Percentiles rank a stretch among this genome's conserved stretches.
These are phyloP conservation scores for Sciurus niger DNA, from an alignment of 2,113 vertebrate genomes.

Conservation along the genomic window DNA sequence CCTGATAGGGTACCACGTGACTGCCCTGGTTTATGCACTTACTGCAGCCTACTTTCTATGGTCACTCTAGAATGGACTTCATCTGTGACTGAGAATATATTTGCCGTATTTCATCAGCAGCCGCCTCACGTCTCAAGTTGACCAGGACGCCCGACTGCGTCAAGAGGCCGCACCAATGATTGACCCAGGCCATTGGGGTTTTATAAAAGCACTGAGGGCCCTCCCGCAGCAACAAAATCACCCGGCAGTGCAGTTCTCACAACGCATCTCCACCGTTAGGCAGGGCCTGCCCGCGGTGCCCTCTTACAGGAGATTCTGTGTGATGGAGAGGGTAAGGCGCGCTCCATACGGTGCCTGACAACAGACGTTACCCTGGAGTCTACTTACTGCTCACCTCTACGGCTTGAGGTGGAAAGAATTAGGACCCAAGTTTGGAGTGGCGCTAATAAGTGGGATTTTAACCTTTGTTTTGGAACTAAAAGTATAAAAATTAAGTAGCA, in stretches of 20 bases:
- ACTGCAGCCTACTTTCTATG: not conserved
- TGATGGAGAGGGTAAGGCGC: not conserved
- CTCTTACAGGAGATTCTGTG: not conserved
- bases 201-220: not conserved
- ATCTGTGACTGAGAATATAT: not conserved
- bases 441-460: not conserved
- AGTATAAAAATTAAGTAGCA: not conserved
- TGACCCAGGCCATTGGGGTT: not conserved
- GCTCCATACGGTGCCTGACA: not conserved
- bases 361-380: not conserved
- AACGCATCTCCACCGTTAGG: not conserved
- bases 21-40: not conserved
- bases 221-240: not conserved
- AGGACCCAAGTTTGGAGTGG: not conserved
- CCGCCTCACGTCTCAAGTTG: not conserved
- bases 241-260: not conserved
- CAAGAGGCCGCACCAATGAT: not conserved
- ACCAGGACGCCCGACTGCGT: not conserved
- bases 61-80: not conserved
- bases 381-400: not conserved
- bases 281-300: too few relatives aligned
- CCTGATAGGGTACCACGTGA: not conserved
- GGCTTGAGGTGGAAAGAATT: not conserved
- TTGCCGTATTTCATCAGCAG: not conserved
- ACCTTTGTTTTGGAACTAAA: slow-evolving; percentile 10